Base-by-base conservation (phyloP, 2,888 invertebrate genomes). In the Cerastoderma edule region DNA sequence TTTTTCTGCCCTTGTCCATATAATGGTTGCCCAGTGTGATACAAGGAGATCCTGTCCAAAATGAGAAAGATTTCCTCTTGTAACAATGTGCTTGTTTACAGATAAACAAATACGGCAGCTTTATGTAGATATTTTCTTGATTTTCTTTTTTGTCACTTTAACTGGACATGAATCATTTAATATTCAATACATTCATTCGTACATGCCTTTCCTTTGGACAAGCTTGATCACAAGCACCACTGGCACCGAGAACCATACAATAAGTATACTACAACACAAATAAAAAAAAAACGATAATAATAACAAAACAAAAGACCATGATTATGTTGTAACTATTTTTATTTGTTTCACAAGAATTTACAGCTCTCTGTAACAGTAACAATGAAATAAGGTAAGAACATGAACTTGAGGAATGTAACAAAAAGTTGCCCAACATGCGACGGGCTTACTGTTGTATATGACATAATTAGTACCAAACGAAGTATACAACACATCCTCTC, bases 251-350 rank as follows among this genome's bases (percentile, higher is more conserved):
- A 24, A 3, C 53, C n/a, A 2, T 2, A 5, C 24, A 53, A 5
- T 10, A 10, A n/a, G n/a, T 53, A 5, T 3, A 19, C 53, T 8
- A 10, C 24, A 53, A 16, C 10, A 22, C 22, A 53, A 56, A 30
- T 22, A 16, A 56, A 5, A 54, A 19, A 27, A 16, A 24, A 30
- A 3, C 30, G 8, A 24, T 60, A 10, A n/a, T n/a, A n/a, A n/a
- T n/a, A n/a, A n/a, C n/a, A n/a, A n/a, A n/a, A n/a, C n/a, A n/a
- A n/a, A n/a, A n/a, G n/a, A n/a, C n/a, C n/a, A n/a, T n/a, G n/a
- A n/a, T n/a, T 60, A 39, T 57, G 39, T 60, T 39, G 60, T 60
- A 60, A 60, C 60, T 60, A 60, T 60, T 60, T 60, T 60, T 50
- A 60, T 60, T 60, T 60, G 32, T 60, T 60, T 39, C 35, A 35